Percentiles rank a stretch among this genome's conserved stretches.
These are phyloP conservation scores for Indicator maculatus DNA, from an alignment of 2,113 vertebrate genomes.

Conservation along the genomic window DNA sequence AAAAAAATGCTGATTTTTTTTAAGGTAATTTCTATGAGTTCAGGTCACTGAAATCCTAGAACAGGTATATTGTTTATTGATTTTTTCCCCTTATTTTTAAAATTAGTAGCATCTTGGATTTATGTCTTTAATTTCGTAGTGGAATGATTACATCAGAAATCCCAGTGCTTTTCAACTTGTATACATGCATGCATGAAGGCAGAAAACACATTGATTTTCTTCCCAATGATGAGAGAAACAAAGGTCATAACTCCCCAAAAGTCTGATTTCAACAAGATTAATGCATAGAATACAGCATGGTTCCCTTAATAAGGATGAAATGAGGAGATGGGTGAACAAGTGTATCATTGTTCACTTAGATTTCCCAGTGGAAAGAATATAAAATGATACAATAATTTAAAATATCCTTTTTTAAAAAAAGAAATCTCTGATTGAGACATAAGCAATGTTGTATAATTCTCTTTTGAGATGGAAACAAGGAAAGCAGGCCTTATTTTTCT, in stretches of 20 bases:
- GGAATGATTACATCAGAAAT: conserved; percentile 24
- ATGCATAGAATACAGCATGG: conserved; percentile 14
- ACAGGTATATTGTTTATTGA: neutral
- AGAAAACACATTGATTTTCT: conserved; percentile 61
- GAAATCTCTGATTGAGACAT: conserved; percentile 60
- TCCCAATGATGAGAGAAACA: conserved; percentile 36
- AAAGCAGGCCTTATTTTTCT: neutral
- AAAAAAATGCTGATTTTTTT: neutral
- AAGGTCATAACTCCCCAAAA: conserved; percentile 55
- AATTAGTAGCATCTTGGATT: conserved; percentile 3
- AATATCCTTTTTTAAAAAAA: conserved; percentile 31
- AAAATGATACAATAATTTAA: conserved; percentile 66
- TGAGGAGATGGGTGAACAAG: conserved; percentile 7
- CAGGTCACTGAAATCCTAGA: neutral
- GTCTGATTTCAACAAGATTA: conserved; percentile 50
- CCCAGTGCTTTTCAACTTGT: neutral
- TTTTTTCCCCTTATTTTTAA: neutral
- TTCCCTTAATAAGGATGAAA: conserved; percentile 51
- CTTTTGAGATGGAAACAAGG: conserved; percentile 65
- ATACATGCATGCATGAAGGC: neutral
- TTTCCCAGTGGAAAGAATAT: conserved; percentile 64
- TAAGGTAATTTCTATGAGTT: neutral
- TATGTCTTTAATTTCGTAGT: conserved; percentile 21
- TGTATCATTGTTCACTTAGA: conserved; percentile 35
- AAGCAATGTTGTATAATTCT: conserved; percentile 64